Evolutionary conservation across 35 echinoderm and acorn worm species (phyloP).

Genomic region (Eucidaris tribuloides): DNA sequence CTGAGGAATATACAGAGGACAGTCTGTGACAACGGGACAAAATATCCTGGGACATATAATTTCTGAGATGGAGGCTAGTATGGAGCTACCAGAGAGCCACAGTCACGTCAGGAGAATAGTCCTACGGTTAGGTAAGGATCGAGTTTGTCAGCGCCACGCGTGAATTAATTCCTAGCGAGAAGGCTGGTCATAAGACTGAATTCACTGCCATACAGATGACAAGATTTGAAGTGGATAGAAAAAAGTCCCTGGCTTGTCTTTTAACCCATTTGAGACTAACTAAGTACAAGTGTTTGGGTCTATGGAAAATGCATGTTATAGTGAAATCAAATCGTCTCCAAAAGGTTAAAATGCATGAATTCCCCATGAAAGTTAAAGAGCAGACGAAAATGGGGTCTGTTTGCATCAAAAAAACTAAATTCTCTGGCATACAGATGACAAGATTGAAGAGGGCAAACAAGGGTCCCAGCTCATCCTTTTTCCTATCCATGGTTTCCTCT

Average conservation of each 20-base stretch:
- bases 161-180: too few relatives aligned
- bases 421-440: too few relatives aligned
- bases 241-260: not conserved
- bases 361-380: not conserved
- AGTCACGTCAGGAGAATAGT: slow-evolving; percentile 42
- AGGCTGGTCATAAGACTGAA: not conserved
- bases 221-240: not conserved
- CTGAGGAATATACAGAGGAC: slow-evolving; percentile 79
- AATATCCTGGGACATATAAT: slow-evolving; percentile 50
- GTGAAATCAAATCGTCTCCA: too few relatives aligned
- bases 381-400: too few relatives aligned
- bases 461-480: not conserved
- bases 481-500: not conserved
- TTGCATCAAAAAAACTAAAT: too few relatives aligned
- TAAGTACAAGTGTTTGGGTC: not conserved
- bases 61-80: slow-evolving; percentile 58
- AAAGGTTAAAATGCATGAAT: too few relatives aligned
- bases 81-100: slow-evolving; percentile 44
- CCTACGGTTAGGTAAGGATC: slow-evolving; percentile 74
- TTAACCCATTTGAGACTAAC: not conserved
- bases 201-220: not conserved
- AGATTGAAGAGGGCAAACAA: too few relatives aligned
- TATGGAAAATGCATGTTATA: too few relatives aligned
- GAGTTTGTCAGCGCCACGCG: not conserved
- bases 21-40: not conserved